Base-by-base conservation (phyloP, 2,888 invertebrate species). In the Apodemia duryi region DNA sequence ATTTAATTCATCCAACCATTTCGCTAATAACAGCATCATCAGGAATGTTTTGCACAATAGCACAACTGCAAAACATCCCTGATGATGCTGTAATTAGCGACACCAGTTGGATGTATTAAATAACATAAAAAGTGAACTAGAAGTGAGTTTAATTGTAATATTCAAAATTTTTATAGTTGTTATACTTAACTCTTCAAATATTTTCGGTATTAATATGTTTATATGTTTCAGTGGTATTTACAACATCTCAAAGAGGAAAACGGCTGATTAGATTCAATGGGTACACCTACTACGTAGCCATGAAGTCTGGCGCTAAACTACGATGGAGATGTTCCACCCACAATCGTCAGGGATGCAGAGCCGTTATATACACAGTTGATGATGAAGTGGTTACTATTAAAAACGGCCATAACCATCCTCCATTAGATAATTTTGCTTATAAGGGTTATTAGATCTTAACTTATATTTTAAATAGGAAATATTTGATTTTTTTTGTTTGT, bases 241-340 rank as follows among this genome's bases (percentile, higher is more conserved):
- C 74, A 5, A 68, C n/a, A 0, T 77, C 78, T 0, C 64, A 68
- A 10, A 72, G 70, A 43, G 75, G 78, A 0, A 76, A 73, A 32
- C 68, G 64, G 1, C 46, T 80, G 43, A 69, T 79, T 28, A 71
- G 70, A 38, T 51, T 70, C 6, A 62, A 66, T 0, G 69, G 69
- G 0, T 75, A 71, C 63, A 75, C 70, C 1, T 76, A 74, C 51
- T 70, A 71, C 28, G 63, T 62, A 10, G 52, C 51, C 10, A 43
- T 32, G 6, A 29, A 38, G 4, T 64, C 35, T 32, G 54, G 67
- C 2, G 6, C 41, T 6, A 72, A 69, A 51, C 54, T 57, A 3
- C 70, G 73, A 0, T 78, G 78, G 77, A 35, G 66, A 0, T 78
- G 79, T 52, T 74, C 75, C 6, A 75, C 75, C 0, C 72, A 74